Conservation (phyloP, 2,113 vertebrate genomes). For the Tragelaphus imberbis region DNA sequence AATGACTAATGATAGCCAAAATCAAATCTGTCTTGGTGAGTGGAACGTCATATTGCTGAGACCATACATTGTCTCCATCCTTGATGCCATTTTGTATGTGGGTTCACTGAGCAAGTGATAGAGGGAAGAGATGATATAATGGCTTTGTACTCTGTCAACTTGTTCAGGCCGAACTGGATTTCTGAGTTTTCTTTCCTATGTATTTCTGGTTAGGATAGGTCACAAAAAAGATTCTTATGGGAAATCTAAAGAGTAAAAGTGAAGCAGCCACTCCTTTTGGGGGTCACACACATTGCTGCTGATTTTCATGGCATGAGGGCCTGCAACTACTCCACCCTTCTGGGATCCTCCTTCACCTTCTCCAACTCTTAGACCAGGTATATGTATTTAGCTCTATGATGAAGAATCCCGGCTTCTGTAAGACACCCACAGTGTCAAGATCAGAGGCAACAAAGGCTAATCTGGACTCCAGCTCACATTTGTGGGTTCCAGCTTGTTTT, state of each 20-base stretch:
- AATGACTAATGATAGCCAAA: background rate
- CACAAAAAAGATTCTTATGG: background rate
- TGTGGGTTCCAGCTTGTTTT: background rate
- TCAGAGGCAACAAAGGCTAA: background rate
- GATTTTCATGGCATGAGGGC: background rate
- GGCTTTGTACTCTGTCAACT: background rate
- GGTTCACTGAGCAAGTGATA: background rate
- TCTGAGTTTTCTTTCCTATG: background rate
- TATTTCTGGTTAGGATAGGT: background rate
- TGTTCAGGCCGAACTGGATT: background rate
- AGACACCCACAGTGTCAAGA: background rate
- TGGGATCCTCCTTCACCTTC: background rate
- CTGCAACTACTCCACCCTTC: background rate
- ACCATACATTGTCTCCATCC: background rate
- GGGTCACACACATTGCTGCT: background rate
- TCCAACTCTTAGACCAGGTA: background rate
- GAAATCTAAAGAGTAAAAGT: background rate
- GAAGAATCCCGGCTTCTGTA: background rate
- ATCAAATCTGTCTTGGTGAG: background rate
- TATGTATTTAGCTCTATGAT: background rate
- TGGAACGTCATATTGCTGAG: background rate
- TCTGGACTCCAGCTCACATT: background rate
- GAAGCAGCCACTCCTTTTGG: background rate
- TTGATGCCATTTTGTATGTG: background rate
- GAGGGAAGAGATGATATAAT: background rate